Conservation (phyloP, 1,140 invertebrate species). For the Drosophila tani region DNA sequence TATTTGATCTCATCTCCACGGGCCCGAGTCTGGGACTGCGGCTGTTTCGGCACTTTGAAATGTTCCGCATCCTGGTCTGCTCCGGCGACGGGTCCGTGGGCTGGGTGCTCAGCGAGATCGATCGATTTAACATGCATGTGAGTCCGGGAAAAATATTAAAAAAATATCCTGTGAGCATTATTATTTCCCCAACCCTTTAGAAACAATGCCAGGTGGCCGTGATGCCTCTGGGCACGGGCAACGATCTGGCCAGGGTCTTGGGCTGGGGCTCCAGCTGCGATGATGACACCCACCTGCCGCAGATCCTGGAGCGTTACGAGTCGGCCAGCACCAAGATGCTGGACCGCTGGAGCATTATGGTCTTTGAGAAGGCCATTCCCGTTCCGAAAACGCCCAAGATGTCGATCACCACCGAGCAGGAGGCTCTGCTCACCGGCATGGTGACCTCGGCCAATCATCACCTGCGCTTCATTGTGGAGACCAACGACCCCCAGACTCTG, state of each 20-base stretch:
- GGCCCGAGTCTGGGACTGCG: conserved; percentile 94
- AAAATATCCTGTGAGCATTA: neutral
- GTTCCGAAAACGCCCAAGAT: conserved; percentile 86
- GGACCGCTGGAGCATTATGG: conserved; percentile 98
- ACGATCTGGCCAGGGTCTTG: conserved; percentile 96
- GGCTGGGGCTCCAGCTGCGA: conserved; percentile 99
- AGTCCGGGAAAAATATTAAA: conserved; percentile 83
- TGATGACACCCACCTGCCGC: conserved; percentile 96
- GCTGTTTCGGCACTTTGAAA: conserved; percentile 95
- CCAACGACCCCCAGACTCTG: conserved; percentile 91
- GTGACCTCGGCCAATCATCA: conserved; percentile 93
- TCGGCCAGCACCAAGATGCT: conserved; percentile 98
- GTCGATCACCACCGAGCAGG: conserved; percentile 86
- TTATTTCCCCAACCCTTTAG: conserved; percentile 83
- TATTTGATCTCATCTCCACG: conserved; percentile 96
- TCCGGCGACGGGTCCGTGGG: conserved; percentile 97
- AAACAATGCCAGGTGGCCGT: conserved; percentile 96
- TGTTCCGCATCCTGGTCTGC: conserved; percentile 96
- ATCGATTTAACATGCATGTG: conserved; percentile 96
- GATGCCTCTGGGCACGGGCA: conserved; percentile 97
- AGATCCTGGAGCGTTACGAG: conserved; percentile 96
- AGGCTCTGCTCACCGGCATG: conserved; percentile 88
- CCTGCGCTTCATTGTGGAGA: conserved; percentile 94
- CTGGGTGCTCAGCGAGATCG: conserved; percentile 97
- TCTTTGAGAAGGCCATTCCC: conserved; percentile 91